Percentiles rank a stretch among this genome's conserved stretches.
Evolutionary conservation across 1,140 invertebrate genomes (phyloP).

Genomic region (Calycopis cecrops): DNA sequence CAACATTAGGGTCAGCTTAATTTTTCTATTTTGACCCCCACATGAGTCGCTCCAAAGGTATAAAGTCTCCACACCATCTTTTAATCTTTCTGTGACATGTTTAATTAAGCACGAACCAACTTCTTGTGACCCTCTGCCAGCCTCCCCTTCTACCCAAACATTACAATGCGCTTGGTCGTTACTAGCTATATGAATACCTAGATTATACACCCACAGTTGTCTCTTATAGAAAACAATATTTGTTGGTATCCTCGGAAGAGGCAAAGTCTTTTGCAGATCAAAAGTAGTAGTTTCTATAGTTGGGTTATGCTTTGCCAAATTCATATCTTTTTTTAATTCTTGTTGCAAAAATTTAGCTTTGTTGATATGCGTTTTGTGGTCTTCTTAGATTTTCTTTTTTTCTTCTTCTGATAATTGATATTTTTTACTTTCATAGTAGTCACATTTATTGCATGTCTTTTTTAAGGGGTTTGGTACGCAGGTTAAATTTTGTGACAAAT

Average conservation of each 20-base stretch:
- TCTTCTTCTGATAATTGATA: too few relatives aligned
- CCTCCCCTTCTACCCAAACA: slow-evolving; percentile 42
- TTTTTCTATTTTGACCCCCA: slow-evolving; percentile 51
- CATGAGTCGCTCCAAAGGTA: slow-evolving; percentile 48
- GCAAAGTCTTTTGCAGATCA: too few relatives aligned
- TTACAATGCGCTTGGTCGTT: slow-evolving; percentile 1
- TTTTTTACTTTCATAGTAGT: too few relatives aligned
- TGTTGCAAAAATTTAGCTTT: slow-evolving; percentile 4
- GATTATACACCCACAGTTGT: slow-evolving; percentile 7
- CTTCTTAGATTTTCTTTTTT: too few relatives aligned
- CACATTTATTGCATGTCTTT: too few relatives aligned
- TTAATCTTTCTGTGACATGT: slow-evolving; percentile 32
- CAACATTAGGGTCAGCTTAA: slow-evolving; percentile 42
- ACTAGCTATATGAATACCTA: slow-evolving; percentile 1
- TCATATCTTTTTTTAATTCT: not conserved
- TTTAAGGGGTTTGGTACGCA: too few relatives aligned
- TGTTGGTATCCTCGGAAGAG: not conserved
- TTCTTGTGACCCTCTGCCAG: slow-evolving; percentile 45
- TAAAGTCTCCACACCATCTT: slow-evolving; percentile 19
- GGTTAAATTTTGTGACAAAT: too few relatives aligned
- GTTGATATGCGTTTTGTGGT: not conserved
- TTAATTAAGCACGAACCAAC: slow-evolving; percentile 43
- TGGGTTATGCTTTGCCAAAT: too few relatives aligned
- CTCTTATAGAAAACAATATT: slow-evolving; percentile 7
- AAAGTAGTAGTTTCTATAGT: too few relatives aligned